Percentiles rank a stretch among this genome's conserved stretches.
These are phyloP conservation scores for Setipinna tenuifilis DNA, from an alignment of 2,797 vertebrate genomes.

Conservation along the genomic window DNA sequence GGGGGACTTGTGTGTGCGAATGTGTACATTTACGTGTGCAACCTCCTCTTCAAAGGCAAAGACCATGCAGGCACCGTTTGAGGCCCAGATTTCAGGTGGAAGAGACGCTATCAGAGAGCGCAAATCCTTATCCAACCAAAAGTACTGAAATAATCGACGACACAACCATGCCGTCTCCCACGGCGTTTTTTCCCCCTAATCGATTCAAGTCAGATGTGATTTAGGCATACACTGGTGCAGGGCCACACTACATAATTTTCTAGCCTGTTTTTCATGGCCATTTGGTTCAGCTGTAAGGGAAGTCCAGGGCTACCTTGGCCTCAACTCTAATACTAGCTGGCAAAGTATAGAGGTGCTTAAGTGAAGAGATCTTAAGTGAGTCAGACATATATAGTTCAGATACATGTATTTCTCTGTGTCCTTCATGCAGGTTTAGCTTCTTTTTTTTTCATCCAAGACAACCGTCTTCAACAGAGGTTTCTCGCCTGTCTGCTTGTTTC, in stretches of 20 bases:
- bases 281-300: not conserved
- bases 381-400: not conserved
- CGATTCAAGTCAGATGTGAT: not conserved
- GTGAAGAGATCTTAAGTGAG: slow-evolving; percentile 2
- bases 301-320: not conserved
- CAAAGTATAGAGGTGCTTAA: not conserved
- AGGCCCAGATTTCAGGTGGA: not conserved
- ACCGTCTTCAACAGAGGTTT: not conserved
- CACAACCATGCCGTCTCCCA: not conserved
- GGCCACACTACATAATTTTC: not conserved
- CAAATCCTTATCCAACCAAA: not conserved
- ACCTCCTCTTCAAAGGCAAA: not conserved
- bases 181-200: not conserved
- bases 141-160: not conserved
- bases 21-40: not conserved
- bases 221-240: not conserved
- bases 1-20: not conserved
- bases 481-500: not conserved
- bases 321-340: not conserved
- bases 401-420: not conserved
- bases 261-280: not conserved
- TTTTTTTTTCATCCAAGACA: not conserved
- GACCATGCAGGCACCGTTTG: not conserved
- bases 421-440: not conserved
- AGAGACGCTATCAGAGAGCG: not conserved